Conservation (phyloP, 2,797 vertebrate species). For the Bovichtus variegatus region DNA sequence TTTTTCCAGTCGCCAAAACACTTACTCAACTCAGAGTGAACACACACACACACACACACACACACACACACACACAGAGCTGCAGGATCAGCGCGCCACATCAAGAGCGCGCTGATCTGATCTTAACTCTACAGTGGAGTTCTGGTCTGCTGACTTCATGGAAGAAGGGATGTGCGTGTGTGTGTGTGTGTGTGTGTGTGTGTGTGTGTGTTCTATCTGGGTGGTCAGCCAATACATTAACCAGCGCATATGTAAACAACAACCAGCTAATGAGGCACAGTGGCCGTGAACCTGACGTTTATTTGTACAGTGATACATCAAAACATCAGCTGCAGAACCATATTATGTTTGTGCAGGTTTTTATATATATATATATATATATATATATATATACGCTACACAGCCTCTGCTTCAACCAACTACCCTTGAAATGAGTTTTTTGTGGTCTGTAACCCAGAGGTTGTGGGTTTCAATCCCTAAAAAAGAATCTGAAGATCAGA, state of each 20-base stretch:
- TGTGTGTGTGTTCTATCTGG: conserved; percentile 58
- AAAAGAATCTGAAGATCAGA: neutral
- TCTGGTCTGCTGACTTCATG: conserved; percentile 58
- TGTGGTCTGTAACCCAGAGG: neutral
- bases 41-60: neutral
- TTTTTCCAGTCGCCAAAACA: neutral
- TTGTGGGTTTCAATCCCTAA: neutral
- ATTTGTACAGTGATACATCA: conserved; percentile 44
- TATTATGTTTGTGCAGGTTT: neutral
- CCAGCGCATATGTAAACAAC: conserved; percentile 51
- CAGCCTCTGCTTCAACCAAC: neutral
- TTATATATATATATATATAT: no score
- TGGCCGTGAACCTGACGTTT: conserved; percentile 53
- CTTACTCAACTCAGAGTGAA: neutral
- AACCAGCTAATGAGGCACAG: conserved; percentile 65
- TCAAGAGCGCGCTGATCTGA: conserved; percentile 37
- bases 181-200: conserved; percentile 22
- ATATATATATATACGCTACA: no score
- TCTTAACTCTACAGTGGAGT: conserved; percentile 27
- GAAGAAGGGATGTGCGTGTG: conserved; percentile 3
- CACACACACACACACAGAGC: neutral
- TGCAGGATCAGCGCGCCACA: conserved; percentile 26
- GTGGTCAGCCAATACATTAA: conserved; percentile 67
- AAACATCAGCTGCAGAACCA: conserved; percentile 18
- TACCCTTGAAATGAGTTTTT: neutral